Evolutionary conservation across 1,140 invertebrate species (phyloP), one percentile per base, ranked within the genome.

Genomic region (Trinorchestia longiramus): DNA sequence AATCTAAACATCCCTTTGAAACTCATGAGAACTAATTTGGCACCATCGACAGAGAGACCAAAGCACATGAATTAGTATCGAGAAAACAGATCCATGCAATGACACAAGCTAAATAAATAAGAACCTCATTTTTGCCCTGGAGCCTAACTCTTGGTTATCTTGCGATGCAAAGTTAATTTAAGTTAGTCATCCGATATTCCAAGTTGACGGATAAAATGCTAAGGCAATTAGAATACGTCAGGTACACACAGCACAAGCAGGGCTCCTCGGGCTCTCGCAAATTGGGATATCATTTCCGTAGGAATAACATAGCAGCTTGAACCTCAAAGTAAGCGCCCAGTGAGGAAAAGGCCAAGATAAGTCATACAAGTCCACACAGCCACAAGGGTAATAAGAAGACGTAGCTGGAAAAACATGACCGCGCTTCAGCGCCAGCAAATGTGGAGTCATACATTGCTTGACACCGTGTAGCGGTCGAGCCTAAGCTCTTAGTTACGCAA

Each of bases 151-250:
- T 44, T 45, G 40, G 92, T 44, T n/a, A 45, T 94, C 92, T 94
- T 45, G 92, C 45, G 92, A 45, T 44, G 40, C 92, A 47, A 94
- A 94, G 92, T 94, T 94, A 94, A 94, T 94, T 47, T 94, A 94
- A 94, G 92, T 94, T 94, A 94, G 92, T 47, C 47, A 94, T 94
- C 92, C 92, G 92, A 94, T 94, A 94, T 45, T 94, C 92, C 92
- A 94, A 94, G 92, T 47, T 94, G 92, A 43, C 36, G 43, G 92
- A 47, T 47, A 94, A 94, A 94, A 94, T 94, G 44, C 43, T 47
- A 11, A 40, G 44, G 92, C 92, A 94, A 94, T 94, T 94, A 94
- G 92, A 94, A 94, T 94, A 94, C 44, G 92, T 94, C 92, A 94
- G 92, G 40, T 44, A 43, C 92, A 94, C 92, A 45, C 92, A 47